Base-by-base conservation (phyloP, 2,888 invertebrate species). In the Cremastinae sp. region DNA sequence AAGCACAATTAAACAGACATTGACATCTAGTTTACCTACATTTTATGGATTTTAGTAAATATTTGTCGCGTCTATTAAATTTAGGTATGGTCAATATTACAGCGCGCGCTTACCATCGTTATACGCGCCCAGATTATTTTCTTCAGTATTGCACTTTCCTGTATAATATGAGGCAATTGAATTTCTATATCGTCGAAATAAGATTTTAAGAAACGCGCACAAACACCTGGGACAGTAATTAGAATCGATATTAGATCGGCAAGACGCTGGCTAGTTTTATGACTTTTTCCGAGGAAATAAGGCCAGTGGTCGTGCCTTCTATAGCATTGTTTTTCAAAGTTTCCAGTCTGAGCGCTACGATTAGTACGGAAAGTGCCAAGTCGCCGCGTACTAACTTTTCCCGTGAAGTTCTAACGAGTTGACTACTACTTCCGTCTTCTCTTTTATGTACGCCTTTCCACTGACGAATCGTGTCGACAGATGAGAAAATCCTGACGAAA, bases 331-430 rank as follows among this genome's bases (percentile, higher is more conserved):
- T 64, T 14, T 49, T 9, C n/a, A 16, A 16, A n/a, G 59, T 66
- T 35, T 53, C 41, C 41, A 5, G n/a, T 37, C 45, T 62, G 28
- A 28, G 28, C 20, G 35, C 43, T 43, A 8, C 65, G 45, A 59
- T 59, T 59, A 59, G 53, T 43, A 43, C 49, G 28, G 58, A 59
- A 59, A 28, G 18, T 18, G 41, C 18, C 39, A 64, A 47, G 37
- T 47, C 39, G 18, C 28, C 2, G 18, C 9, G 14, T 37, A 55
- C 39, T 9, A 56, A 49, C 47, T 62, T 51, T 64, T 35, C 2
- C 61, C 22, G 51, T 51, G 12, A 35, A 53, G 12, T 53, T 28
- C 14, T 7, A 35, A 35, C 14, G 53, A 35, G 53, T 49, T 49
- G 35, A 43, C 7, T 16, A 18, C 18, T 9, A 10, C 18, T 49